Percentiles rank a stretch among this genome's conserved stretches.
These are phyloP conservation scores for Ctenoplectra terminalis DNA, from an alignment of 1,140 invertebrate genomes.

Conservation along the genomic window DNA sequence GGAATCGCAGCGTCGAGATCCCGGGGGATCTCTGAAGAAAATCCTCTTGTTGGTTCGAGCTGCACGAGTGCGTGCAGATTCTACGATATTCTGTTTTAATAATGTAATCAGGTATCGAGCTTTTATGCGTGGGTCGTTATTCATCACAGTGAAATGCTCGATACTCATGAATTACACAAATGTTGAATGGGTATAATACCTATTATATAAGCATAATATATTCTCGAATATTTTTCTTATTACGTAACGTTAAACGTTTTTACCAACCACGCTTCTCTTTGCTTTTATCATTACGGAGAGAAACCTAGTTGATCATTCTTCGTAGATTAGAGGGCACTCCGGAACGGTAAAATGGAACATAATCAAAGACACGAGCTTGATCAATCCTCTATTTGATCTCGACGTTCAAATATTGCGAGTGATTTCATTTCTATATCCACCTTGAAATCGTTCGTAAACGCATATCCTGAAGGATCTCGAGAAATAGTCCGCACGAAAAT, in stretches of 20 bases:
- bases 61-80: not conserved
- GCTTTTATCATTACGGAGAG: not conserved
- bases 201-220: not conserved
- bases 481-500: not conserved
- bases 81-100: constrained; percentile 41
- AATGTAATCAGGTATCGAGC: constrained; percentile 28
- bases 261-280: not conserved
- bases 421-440: constrained; percentile 16
- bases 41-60: constrained; percentile 18
- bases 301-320: not conserved
- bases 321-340: not conserved
- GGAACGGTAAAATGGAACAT: no score
- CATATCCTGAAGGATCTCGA: not conserved
- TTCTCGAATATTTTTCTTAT: not conserved
- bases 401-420: not conserved
- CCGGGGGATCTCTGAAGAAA: constrained; percentile 13
- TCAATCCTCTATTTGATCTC: not conserved
- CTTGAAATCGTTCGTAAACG: constrained; percentile 1
- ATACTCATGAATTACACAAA: not conserved
- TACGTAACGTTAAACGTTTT: not conserved
- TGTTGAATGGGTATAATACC: constrained; percentile 3
- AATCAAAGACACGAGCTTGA: not conserved
- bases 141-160: not conserved
- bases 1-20: constrained; percentile 26
- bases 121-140: not conserved